phyloP scores from a whole-genome alignment of 2,113 vertebrate genomes.

The Epinephelus cyanopodus region DNA sequence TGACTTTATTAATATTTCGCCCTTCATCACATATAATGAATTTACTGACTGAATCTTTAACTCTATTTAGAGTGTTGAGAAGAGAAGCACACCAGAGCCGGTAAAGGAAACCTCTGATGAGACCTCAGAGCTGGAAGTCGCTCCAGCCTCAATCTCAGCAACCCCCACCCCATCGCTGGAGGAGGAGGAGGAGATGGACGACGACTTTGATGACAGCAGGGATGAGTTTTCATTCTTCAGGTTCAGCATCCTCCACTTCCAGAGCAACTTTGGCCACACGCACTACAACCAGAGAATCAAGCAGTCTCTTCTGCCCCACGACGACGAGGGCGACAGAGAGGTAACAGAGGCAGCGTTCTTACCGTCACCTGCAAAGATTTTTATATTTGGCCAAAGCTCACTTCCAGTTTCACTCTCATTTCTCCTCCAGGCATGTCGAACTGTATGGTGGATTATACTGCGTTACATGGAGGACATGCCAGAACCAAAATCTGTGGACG shows the following conservation, averaged over 20 bases:
- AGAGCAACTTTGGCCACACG: constrained; percentile 84
- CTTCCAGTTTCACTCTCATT: neutral
- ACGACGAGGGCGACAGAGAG: constrained; percentile 83
- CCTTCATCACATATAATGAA: constrained; percentile 42
- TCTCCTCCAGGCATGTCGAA: constrained; percentile 87
- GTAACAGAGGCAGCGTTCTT: neutral
- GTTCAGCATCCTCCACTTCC: constrained; percentile 91
- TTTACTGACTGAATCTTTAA: neutral
- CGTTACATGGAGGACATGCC: constrained; percentile 95
- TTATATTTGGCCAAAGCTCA: constrained; percentile 6
- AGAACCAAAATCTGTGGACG: constrained; percentile 82
- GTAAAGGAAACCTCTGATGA: neutral
- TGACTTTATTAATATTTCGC: neutral
- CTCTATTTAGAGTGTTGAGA: constrained; percentile 7
- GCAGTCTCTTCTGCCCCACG: constrained; percentile 90
- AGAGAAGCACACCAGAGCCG: constrained; percentile 3
- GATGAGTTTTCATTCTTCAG: constrained; percentile 89
- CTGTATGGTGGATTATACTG: constrained; percentile 90
- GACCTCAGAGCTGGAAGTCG: neutral
- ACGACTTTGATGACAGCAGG: constrained; percentile 84
- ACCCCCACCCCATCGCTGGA: neutral
- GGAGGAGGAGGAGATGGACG: constrained; percentile 70
- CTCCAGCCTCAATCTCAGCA: neutral
- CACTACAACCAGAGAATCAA: constrained; percentile 85
- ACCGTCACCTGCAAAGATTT: neutral